These are phyloP conservation scores for Apodemia zela DNA, from an alignment of 2,888 invertebrate species.

Conservation along the genomic window DNA sequence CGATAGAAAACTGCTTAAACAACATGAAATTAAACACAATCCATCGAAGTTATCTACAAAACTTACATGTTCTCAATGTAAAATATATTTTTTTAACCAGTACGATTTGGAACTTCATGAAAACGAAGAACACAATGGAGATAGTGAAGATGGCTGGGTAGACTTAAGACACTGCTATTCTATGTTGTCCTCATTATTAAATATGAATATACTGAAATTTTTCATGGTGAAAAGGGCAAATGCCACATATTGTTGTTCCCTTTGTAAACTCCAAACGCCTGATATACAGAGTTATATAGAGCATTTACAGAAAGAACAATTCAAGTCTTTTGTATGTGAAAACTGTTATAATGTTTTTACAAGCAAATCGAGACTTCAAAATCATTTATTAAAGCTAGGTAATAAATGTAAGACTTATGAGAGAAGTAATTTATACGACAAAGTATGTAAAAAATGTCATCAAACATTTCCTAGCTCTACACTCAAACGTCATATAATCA, in stretches of 20 bases:
- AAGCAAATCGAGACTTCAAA: constrained; percentile 32
- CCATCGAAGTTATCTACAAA: constrained; percentile 22
- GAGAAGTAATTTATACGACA: background rate
- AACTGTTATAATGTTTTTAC: constrained; percentile 44
- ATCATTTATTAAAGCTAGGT: constrained; percentile 35
- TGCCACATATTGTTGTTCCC: constrained; percentile 37
- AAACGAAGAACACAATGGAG: constrained; percentile 32
- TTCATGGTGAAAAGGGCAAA: constrained; percentile 35
- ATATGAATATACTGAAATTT: constrained; percentile 44
- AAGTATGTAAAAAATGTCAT: background rate
- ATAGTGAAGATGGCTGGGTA: constrained; percentile 49
- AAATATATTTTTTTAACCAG: constrained; percentile 33
- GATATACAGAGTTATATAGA: constrained; percentile 38
- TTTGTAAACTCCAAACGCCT: constrained; percentile 37
- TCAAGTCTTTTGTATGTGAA: constrained; percentile 42
- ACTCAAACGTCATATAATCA: constrained; percentile 37
- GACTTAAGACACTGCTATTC: constrained; percentile 41
- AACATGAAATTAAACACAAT: constrained; percentile 49
- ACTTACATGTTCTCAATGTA: constrained; percentile 52
- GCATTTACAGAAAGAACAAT: constrained; percentile 43
- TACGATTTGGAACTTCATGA: constrained; percentile 45
- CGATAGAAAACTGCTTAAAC: constrained; percentile 28
- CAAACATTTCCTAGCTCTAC: constrained; percentile 37
- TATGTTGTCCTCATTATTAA: constrained; percentile 46
- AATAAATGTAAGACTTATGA: background rate